Evolutionary conservation across 2,113 vertebrate genomes (phyloP), one percentile per base, ranked within the genome.

Genomic region (Corythoichthys haematopterus): DNA sequence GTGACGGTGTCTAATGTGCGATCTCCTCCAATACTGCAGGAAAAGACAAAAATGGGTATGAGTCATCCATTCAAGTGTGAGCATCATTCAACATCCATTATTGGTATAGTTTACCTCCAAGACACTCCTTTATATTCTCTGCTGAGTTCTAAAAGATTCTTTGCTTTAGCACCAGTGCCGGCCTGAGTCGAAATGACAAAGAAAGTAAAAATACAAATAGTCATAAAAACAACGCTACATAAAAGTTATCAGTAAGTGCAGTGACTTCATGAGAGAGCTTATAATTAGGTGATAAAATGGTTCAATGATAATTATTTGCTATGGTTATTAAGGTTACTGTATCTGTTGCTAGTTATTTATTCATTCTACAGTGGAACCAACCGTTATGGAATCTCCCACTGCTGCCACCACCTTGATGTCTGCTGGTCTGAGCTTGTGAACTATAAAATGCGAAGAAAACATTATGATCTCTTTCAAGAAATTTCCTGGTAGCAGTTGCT

Each of bases 401-500:
- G 95, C 94, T 1, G 92, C 95, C 60, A 96, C 74, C 47, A 94
- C 93, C 80, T 86, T 92, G 81, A 98, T 93, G 75, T 97, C 94
- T 58, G 80, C 90, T 36, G 95, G 94, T 33, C 78, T 90, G 48
- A 98, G 90, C 58, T 83, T 61, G 58, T 98, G 94, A 55, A 92
- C 96, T 97, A 40, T 16, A 70, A 7, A 37, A 55, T 55, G 33
- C 8, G 11, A 40, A 36, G 7, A 38, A 2, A 65, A 51, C 3
- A 4, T 52, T n/a, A 16, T 65, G 48, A 53, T 13, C n/a, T 46
- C n/a, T 56, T 55, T 55, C 6, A 55, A 10, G 59, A 53, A 20
- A 59, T 12, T 65, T 35, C 0, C 6, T 12, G 9, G 36, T 12
- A 15, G 16, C 13, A 20, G 20, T 51, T 6, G 50, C 6, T 10